These are phyloP conservation scores for Hyles vespertilio DNA, from an alignment of 1,140 invertebrate species.

Conservation along the genomic window DNA sequence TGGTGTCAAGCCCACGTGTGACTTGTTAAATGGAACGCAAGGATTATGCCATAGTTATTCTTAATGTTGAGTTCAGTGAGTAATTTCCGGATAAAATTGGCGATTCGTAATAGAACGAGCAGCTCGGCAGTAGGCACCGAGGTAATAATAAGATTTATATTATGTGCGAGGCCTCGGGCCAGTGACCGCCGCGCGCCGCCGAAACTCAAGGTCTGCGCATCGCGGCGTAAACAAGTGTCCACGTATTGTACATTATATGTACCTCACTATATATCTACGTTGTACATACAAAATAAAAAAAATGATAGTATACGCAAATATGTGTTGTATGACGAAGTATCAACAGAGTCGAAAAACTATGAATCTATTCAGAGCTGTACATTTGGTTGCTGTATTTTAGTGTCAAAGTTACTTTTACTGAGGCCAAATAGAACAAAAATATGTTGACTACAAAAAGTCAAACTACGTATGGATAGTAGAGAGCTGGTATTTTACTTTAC, in stretches of 20 bases:
- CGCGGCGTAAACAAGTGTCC: constrained; percentile 62
- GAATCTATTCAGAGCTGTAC: too few relatives aligned
- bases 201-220: constrained; percentile 68
- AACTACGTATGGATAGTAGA: too few relatives aligned
- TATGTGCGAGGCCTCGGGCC: constrained; percentile 47
- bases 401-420: too few relatives aligned
- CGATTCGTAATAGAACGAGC: constrained; percentile 29
- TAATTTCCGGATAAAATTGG: constrained; percentile 37
- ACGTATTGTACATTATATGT: constrained; percentile 16
- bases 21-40: neutral
- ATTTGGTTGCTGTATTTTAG: too few relatives aligned
- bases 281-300: too few relatives aligned
- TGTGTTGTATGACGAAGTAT: too few relatives aligned
- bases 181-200: constrained; percentile 65
- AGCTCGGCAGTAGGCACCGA: constrained; percentile 27
- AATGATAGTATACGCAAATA: too few relatives aligned
- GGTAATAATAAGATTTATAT: constrained; percentile 32
- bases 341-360: too few relatives aligned
- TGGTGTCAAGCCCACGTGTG: neutral
- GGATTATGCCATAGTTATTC: neutral
- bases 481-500: too few relatives aligned
- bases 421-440: too few relatives aligned
- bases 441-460: too few relatives aligned
- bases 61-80: constrained; percentile 16
- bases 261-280: too few relatives aligned